These are phyloP conservation scores for Drosophila obscura DNA, from an alignment of 1,140 invertebrate genomes.

Conservation along the genomic window DNA sequence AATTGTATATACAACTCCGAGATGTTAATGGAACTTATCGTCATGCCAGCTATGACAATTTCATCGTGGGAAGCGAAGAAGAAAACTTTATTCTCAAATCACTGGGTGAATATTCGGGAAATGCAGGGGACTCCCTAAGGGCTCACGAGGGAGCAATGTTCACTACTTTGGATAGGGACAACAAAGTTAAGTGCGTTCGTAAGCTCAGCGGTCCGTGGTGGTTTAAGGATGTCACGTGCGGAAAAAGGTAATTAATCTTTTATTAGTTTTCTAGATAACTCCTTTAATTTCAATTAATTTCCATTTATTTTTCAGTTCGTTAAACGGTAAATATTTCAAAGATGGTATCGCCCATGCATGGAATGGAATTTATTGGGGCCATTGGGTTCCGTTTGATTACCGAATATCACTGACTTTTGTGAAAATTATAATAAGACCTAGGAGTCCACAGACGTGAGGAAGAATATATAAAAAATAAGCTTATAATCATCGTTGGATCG, in stretches of 20 bases:
- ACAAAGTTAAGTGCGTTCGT: no score
- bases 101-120: slow-evolving; percentile 27
- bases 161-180: not conserved
- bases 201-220: slow-evolving; percentile 44
- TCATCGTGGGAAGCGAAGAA: slow-evolving; percentile 11
- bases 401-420: no score
- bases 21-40: not conserved
- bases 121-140: slow-evolving; percentile 16
- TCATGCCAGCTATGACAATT: slow-evolving; percentile 22
- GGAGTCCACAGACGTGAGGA: no score
- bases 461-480: no score
- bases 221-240: slow-evolving; percentile 15
- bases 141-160: slow-evolving; percentile 6
- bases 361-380: no score
- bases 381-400: no score
- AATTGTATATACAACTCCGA: slow-evolving; percentile 14
- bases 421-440: no score
- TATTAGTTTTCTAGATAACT: not conserved
- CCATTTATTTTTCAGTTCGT: not conserved
- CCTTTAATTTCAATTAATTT: no score
- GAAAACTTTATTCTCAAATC: slow-evolving; percentile 19
- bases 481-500: no score
- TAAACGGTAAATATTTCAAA: slow-evolving; percentile 3
- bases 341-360: no score
- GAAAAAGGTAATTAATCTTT: not conserved